Evolutionary conservation across 2,888 invertebrate species (phyloP), one percentile per base, ranked within the genome.

Genomic region (Notocelia uddmanniana): DNA sequence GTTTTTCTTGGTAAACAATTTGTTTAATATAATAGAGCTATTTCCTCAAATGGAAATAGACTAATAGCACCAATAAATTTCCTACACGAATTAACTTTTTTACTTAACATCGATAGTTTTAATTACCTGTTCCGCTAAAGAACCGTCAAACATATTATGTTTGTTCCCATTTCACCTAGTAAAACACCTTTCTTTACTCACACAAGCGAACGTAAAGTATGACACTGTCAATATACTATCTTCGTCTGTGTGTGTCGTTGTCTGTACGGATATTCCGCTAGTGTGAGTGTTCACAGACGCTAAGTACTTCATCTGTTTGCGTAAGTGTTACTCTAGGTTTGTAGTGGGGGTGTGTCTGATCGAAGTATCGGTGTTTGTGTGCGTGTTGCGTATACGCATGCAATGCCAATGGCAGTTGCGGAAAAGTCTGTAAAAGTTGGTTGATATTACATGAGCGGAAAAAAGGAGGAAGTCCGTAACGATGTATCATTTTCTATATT

Each of bases 361-460:
- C 74, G 69, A 76, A 76, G 75, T 63, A 73, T 68, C 37, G 77
- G 66, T 77, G 68, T 72, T n/a, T 81, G 90, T 90, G 87, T 86
- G 84, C 41, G 85, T 86, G 88, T 92, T 93, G 93, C 93, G 93
- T 89, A 84, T 86, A 85, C 88, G 90, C 91, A 91, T 85, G 93
- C 93, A 93, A 93, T 91, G 92, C 91, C 93, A 92, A 86, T 91
- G 92, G 86, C 91, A 88, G 87, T 92, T 91, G 91, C 88, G 89
- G 92, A 91, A 91, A 90, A 87, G 83, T 83, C 83, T 85, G 80
- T 83, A 81, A 84, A 82, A 83, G 84, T 81, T 85, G 83, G 86
- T 84, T 87, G 87, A 87, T 84, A 88, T 92, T 91, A 91, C 89
- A 91, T 88, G 87, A 88, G 81, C 92, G 92, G 92, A 90, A 92